These are phyloP conservation scores for Lithophane socia DNA, from an alignment of 2,888 invertebrate genomes.

Conservation along the genomic window DNA sequence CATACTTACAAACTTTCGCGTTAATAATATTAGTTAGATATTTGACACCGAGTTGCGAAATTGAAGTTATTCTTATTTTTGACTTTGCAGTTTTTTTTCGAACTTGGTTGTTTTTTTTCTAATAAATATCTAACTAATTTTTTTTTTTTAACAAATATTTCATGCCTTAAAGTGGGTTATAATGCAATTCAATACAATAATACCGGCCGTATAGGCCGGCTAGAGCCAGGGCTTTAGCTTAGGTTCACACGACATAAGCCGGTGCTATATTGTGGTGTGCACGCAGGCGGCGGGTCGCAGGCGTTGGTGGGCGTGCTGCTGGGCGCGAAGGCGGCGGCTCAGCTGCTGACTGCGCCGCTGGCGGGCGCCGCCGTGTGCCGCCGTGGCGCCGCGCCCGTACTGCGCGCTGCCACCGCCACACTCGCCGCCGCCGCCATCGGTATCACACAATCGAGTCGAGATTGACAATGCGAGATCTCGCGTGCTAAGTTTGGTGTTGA, in stretches of 20 bases:
- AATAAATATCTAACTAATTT: too few relatives aligned
- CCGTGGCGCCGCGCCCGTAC: slow-evolving; percentile 77
- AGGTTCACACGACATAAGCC: not conserved
- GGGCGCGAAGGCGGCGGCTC: slow-evolving; percentile 83
- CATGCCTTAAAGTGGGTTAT: too few relatives aligned
- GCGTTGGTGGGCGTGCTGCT: slow-evolving; percentile 82
- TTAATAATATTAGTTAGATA: too few relatives aligned
- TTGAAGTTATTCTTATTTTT: too few relatives aligned
- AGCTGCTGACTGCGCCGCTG: slow-evolving; percentile 79
- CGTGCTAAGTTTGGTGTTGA: not conserved
- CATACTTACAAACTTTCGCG: too few relatives aligned
- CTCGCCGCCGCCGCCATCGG: slow-evolving; percentile 78
- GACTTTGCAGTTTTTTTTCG: too few relatives aligned
- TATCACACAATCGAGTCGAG: slow-evolving; percentile 37
- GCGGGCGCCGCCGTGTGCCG: slow-evolving; percentile 79
- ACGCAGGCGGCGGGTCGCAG: slow-evolving; percentile 67
- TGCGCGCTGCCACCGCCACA: slow-evolving; percentile 76
- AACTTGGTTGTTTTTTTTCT: too few relatives aligned
- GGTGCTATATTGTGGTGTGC: not conserved
- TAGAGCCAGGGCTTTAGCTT: too few relatives aligned
- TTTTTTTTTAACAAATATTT: too few relatives aligned
- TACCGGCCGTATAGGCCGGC: too few relatives aligned
- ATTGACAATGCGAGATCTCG: not conserved
- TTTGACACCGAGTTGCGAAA: too few relatives aligned
- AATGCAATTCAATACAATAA: too few relatives aligned